phyloP scores from a whole-genome alignment of 35 echinoderm and acorn worm genomes.

The Patiria miniata region DNA sequence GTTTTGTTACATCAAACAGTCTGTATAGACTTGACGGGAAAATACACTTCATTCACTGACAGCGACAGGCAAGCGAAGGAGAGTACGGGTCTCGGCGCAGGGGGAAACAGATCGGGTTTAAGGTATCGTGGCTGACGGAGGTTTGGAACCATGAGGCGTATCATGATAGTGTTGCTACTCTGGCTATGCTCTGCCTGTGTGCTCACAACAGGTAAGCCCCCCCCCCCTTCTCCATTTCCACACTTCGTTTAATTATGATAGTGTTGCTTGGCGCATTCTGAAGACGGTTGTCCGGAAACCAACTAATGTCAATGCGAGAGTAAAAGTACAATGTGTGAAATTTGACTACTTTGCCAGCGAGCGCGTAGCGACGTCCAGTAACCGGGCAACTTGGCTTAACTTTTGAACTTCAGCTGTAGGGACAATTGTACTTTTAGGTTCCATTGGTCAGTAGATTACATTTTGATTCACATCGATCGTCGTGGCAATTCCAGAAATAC shows the following conservation, averaged over 20 bases:
- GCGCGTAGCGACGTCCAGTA: too few relatives aligned
- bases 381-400: too few relatives aligned
- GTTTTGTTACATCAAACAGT: too few relatives aligned
- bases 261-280: not conserved
- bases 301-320: not conserved
- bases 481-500: too few relatives aligned
- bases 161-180: not conserved
- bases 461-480: too few relatives aligned
- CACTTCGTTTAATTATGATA: not conserved
- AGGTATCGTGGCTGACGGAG: not conserved
- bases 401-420: too few relatives aligned
- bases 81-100: not conserved
- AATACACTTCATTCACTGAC: not conserved
- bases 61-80: not conserved
- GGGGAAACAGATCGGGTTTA: not conserved
- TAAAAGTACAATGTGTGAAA: too few relatives aligned
- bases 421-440: too few relatives aligned
- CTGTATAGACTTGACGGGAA: not conserved
- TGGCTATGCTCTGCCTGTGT: not conserved
- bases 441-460: too few relatives aligned
- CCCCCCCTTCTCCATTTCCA: not conserved
- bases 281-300: not conserved
- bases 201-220: conserved; percentile 3
- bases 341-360: too few relatives aligned
- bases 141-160: not conserved